Conservation (phyloP, 2,797 vertebrate genomes). For the Margarornis squamiger region DNA sequence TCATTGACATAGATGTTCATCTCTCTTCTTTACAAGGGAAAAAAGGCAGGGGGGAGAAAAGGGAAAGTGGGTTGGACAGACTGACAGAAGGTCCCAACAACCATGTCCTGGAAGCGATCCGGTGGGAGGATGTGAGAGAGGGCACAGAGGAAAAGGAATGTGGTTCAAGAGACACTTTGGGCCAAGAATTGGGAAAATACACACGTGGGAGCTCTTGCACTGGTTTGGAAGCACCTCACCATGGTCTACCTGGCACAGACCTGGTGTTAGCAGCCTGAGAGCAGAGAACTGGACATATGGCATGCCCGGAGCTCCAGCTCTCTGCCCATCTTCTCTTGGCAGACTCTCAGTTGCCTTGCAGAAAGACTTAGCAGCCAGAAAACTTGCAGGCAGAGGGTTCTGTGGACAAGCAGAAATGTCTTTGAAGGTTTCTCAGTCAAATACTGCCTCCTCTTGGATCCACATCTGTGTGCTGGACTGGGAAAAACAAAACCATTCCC, state of each 20-base stretch:
- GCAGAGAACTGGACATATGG: background rate
- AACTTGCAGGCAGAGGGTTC: background rate
- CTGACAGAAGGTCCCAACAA: background rate
- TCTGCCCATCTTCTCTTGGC: background rate
- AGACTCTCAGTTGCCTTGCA: background rate
- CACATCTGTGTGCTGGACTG: background rate
- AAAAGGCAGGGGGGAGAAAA: background rate
- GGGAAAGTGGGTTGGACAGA: constrained; percentile 45
- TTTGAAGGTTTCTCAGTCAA: background rate
- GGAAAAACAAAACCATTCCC: background rate
- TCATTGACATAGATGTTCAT: constrained; percentile 64
- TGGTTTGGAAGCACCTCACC: background rate
- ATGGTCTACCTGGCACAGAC: background rate
- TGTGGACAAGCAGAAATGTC: background rate
- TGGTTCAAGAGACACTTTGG: background rate
- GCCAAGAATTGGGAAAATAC: background rate
- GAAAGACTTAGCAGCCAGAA: background rate
- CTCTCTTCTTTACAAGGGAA: constrained; percentile 28
- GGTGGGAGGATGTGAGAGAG: background rate
- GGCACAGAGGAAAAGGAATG: background rate
- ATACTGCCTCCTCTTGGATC: background rate
- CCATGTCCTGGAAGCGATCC: background rate
- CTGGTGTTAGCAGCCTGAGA: background rate
- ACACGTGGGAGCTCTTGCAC: accelerated
- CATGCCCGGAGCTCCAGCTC: background rate